Evolutionary conservation across 1,140 invertebrate genomes (phyloP), one percentile per base, ranked within the genome.

Genomic region (Stegodyphus mimosarum): DNA sequence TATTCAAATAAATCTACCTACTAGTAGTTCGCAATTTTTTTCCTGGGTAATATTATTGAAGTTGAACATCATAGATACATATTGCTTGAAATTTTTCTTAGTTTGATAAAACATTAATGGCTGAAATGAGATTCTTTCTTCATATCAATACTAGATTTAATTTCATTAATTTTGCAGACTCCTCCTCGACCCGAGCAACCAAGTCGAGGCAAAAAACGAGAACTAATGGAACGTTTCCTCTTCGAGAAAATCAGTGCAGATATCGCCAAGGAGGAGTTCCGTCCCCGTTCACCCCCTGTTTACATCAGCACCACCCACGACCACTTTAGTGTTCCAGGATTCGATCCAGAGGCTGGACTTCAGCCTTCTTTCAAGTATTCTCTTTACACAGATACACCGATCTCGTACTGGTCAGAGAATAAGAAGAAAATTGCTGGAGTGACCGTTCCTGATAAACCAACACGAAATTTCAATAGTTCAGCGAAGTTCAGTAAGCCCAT

Each of bases 321-420:
- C 0, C 50, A 84, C 11, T 84, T 84, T 18, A 17, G 76, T 15
- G 63, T 84, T n/a, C 64, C 81, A 13, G 81, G 72, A 17, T 84
- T 84, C 51, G 81, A 84, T 69, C 81, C 81, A 17, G 81, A 84
- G 48, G 72, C 81, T 5, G 18, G 72, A 7, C 52, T 84, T n/a
- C 50, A 60, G n/a, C 81, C 81, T 3, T 74, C 18, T 13, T 84
- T 84, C 64, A 50, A 84, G 15, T 66, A 84, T 51, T 52, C 72
- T 17, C 18, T 84, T 11, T 84, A 84, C 18, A 17, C 71, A 5
- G 81, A 84, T 53, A 63, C 73, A 7, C 4, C 11, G 10, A 49
- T 84, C 50, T 69, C 72, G 0, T 84, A 49, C 51, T 84, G 81
- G 81, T 84, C 81, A 1, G 81, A 84, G 17, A 84, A 84, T 64